Evolutionary conservation across 2,888 invertebrate species (phyloP).

Genomic region (Chrysolina americana): DNA sequence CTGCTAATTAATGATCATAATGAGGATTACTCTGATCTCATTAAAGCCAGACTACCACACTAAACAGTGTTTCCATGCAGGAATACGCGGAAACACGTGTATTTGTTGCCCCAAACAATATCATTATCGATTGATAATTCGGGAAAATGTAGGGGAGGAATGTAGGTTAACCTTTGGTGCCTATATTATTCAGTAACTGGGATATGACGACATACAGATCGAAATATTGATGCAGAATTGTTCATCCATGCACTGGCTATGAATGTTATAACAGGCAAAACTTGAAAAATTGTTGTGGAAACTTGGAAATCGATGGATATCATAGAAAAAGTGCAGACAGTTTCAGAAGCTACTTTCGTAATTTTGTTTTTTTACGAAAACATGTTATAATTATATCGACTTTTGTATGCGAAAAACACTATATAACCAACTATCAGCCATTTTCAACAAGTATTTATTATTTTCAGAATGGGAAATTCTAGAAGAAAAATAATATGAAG

Average conservation of each 20-base stretch:
- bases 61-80: slow-evolving; percentile 10
- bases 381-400: too few species aligned
- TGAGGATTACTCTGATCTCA: slow-evolving; percentile 15
- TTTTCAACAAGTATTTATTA: too few species aligned
- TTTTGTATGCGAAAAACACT: too few species aligned
- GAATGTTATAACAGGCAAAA: too few species aligned
- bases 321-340: too few species aligned
- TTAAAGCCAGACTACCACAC: not conserved
- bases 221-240: not conserved
- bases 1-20: not conserved
- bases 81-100: slow-evolving; percentile 18
- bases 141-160: slow-evolving; percentile 15
- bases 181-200: slow-evolving; percentile 10
- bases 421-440: too few species aligned
- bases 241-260: not conserved
- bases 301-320: too few species aligned
- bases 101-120: slow-evolving; percentile 9
- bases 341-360: too few species aligned
- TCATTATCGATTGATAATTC: slow-evolving; percentile 15
- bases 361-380: too few species aligned
- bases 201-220: slow-evolving; percentile 5
- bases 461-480: too few species aligned
- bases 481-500: too few species aligned
- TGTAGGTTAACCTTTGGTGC: slow-evolving; percentile 13
- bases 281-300: too few species aligned